These are phyloP conservation scores for Cantharis rustica DNA, from an alignment of 2,888 invertebrate genomes.

Conservation along the genomic window DNA sequence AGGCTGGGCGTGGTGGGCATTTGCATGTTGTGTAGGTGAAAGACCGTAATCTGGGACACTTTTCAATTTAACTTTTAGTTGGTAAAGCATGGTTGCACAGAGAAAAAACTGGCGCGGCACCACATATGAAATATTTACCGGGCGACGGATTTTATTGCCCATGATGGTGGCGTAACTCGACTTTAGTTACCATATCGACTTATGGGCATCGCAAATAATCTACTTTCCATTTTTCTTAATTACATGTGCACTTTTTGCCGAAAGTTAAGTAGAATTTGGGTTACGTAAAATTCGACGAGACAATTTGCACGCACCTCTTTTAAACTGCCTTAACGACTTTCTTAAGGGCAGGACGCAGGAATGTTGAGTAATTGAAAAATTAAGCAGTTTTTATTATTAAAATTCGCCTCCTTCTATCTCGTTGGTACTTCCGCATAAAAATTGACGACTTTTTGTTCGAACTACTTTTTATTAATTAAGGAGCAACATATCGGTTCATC, in stretches of 20 bases:
- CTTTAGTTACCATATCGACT: slow-evolving; percentile 23
- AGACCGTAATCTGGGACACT: slow-evolving; percentile 47
- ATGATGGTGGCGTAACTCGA: slow-evolving; percentile 21
- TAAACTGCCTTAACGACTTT: not conserved
- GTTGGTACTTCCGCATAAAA: not conserved
- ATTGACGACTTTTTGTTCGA: not conserved
- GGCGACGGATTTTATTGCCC: slow-evolving; percentile 10
- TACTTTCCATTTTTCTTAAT: slow-evolving; percentile 34
- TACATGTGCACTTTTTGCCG: slow-evolving; percentile 8
- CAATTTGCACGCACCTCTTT: not conserved
- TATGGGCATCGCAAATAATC: slow-evolving; percentile 18
- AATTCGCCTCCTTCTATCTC: not conserved
- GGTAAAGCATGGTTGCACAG: slow-evolving; percentile 17
- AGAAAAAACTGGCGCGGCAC: slow-evolving; percentile 29
- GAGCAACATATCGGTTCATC: not conserved
- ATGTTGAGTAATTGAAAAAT: not conserved
- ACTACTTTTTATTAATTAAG: not conserved
- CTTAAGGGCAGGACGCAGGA: not conserved
- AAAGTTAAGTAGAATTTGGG: slow-evolving; percentile 9
- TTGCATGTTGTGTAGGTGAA: slow-evolving; percentile 43
- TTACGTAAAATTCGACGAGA: slow-evolving; percentile 5
- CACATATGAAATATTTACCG: slow-evolving; percentile 22
- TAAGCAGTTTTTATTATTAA: too few species aligned
- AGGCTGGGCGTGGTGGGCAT: slow-evolving; percentile 34
- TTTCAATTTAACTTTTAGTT: slow-evolving; percentile 39